These are phyloP conservation scores for Protodeltote pygarga DNA, from an alignment of 2,888 invertebrate species.

Conservation along the genomic window DNA sequence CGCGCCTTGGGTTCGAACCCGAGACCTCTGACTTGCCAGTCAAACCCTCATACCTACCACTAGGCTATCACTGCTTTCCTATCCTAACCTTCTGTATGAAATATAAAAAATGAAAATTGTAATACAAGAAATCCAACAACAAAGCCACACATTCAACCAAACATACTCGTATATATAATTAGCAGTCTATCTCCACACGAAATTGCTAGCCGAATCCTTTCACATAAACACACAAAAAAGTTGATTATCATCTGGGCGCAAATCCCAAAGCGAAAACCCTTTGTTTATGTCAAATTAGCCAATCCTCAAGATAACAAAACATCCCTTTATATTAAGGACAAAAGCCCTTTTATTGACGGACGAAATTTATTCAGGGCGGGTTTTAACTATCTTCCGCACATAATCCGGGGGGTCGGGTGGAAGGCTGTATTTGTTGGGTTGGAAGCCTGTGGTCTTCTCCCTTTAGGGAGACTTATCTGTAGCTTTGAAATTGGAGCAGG, in stretches of 20 bases:
- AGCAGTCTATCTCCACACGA: conserved; percentile 52
- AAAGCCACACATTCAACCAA: too few species aligned
- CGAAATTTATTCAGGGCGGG: conserved; percentile 81
- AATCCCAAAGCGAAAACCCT: conserved; percentile 79
- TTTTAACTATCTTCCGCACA: conserved; percentile 82
- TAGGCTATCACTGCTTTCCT: too few species aligned
- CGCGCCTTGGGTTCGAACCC: too few species aligned
- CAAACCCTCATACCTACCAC: too few species aligned
- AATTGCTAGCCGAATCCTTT: conserved; percentile 64
- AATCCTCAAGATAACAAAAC: conserved; percentile 87
- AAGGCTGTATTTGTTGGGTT: conserved; percentile 42
- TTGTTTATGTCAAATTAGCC: conserved; percentile 87
- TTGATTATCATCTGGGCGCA: conserved; percentile 79
- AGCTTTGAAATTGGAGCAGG: conserved; percentile 59
- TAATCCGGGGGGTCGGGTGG: conserved; percentile 69
- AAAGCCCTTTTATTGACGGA: conserved; percentile 83
- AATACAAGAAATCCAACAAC: too few species aligned
- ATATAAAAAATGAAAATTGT: too few species aligned
- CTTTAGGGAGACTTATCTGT: conserved; percentile 58
- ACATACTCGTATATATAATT: too few species aligned
- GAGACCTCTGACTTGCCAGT: too few species aligned
- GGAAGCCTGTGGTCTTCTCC: conserved; percentile 47
- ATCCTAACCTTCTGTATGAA: too few species aligned
- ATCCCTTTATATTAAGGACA: conserved; percentile 80
- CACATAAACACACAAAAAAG: conserved; percentile 68